Evolutionary conservation across 2,797 vertebrate species (phyloP), one percentile per base, ranked within the genome.

Genomic region (Megaceryle alcyon): DNA sequence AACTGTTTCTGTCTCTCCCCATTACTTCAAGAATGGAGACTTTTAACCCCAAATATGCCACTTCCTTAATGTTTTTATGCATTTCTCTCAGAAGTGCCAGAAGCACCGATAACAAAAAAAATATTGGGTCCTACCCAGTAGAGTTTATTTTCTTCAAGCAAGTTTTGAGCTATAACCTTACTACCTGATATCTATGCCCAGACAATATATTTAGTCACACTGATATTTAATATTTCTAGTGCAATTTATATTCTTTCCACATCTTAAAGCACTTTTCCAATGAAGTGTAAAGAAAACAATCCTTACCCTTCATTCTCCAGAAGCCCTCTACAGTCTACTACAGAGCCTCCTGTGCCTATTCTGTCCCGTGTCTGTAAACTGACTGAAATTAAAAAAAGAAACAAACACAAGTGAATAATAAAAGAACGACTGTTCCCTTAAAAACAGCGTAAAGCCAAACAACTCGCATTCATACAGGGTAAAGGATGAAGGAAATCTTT

Each of bases 341-440:
- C 99, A 5, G 99, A 98, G 22, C 99, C 99, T 64, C 99, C 99
- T 14, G 98, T 98, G 95, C 99, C 99, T 87, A 99, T 99, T 87
- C 99, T 98, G 97, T 99, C 99, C 96, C 99, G 98, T 17, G 99
- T 99, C 98, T 99, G 99, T 97, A 99, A 98, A 97, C 99, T 99
- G 97, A 99, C 99, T 99, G 94, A 80, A 98, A 98, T 33, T 59
- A 94, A 91, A 39, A 46, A n/a, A 13, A 18, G 19, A 28, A 84
- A 93, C 13, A 92, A 80, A 10, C 3, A 43, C 48, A 53, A n/a
- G 31, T 97, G 92, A 96, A 72, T 72, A 86, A 33, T n/a, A 44
- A 82, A 90, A 56, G 20, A 57, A 65, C 23, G 63, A 61, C 1
- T 12, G 2, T 14, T 41, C 17, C 43, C 26, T 44, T 75, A 69